Base-by-base conservation (phyloP, 2,797 vertebrate species). In the Bufotes viridis region DNA sequence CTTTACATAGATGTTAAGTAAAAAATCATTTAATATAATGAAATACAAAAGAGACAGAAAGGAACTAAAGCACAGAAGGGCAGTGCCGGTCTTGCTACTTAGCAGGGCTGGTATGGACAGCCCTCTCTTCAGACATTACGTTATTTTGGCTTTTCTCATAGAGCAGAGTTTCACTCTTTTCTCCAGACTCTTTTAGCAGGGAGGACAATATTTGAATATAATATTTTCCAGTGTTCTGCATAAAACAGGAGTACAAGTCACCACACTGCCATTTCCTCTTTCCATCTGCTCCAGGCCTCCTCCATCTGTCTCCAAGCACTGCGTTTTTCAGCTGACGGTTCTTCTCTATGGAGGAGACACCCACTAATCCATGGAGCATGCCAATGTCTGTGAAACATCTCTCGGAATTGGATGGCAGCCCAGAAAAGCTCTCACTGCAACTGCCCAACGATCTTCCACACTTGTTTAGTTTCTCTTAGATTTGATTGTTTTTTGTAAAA, bases 311-410 rank as follows among this genome's bases (percentile, higher is more conserved):
- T 84, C 24, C 42, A 60, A 78, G 78, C 55, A 63, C n/a, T 42
- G 17, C 57, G 70, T 76, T 20, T 86, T 58, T 83, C 61, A 67
- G 76, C 69, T 63, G 61, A 79, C 81, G 15, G 17, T 82, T 81
- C 82, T 81, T 58, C 83, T 84, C 70, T 84, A 86, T 72, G 29
- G 80, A 58, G 74, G 72, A 87, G 81, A 88, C 81, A 49, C 87
- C 87, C 63, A 84, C 81, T 60, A 65, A 82, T 67, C 61, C 13
- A 75, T 51, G 74, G 61, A 78, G n/a, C 65, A 49, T 65, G 79
- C 57, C 78, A 87, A 87, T 53, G 72, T 57, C 70, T 49, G 72
- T 29, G 42, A 78, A 79, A 67, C 22, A 58, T 67, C 63, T 87
- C 67, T 75, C 15, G 22, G 55, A 26, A 58, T 49, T 88, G 81